Conservation (phyloP, 1,140 invertebrate genomes). For the Drosophila nikananu region DNA sequence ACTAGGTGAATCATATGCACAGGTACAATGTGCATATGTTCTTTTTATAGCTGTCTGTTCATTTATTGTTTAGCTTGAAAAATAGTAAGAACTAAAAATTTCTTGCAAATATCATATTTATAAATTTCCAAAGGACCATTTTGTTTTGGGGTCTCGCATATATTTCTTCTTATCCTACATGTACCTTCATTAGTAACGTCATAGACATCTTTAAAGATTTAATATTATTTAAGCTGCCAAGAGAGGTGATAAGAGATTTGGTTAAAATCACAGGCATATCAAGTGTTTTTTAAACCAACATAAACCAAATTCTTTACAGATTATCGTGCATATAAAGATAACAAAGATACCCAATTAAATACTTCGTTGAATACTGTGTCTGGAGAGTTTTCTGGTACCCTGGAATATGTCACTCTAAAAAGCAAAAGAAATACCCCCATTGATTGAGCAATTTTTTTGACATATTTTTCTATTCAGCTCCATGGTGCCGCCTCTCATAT, state of each 20-base stretch:
- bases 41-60: background rate
- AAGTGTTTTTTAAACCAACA: conserved; percentile 11
- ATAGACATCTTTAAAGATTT: background rate
- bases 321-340: conserved; percentile 6
- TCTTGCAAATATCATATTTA: background rate
- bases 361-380: background rate
- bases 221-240: background rate
- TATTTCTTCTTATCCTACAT: background rate
- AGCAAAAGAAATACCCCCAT: background rate
- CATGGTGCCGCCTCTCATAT: background rate
- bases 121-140: too few relatives aligned
- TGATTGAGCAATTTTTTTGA: background rate
- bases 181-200: background rate
- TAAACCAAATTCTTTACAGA: conserved; percentile 3
- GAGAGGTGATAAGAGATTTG: background rate
- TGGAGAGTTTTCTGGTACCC: background rate
- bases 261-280: background rate
- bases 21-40: background rate
- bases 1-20: background rate
- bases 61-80: background rate
- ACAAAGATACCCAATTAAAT: background rate
- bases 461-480: background rate
- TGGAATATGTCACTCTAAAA: background rate
- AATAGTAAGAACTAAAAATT: background rate
- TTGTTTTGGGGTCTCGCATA: background rate